Base-by-base conservation (phyloP, 2,888 invertebrate species). In the Graphium colonna region DNA sequence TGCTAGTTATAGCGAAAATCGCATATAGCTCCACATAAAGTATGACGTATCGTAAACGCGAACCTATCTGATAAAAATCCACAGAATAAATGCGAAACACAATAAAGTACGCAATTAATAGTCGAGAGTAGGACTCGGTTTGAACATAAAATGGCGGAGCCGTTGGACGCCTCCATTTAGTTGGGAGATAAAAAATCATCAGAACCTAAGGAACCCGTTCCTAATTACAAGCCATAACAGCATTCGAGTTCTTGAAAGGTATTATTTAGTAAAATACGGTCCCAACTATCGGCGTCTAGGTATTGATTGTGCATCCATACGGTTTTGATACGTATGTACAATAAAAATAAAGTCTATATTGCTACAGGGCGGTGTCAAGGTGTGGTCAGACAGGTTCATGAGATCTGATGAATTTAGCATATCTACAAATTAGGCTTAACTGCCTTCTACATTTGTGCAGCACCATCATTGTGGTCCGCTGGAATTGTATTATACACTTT, bases 151-250 rank as follows among this genome's bases (percentile, higher is more conserved):
- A 51, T 52, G 56, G 21, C 55, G 40, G n/a, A 45, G 26, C 40
- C 9, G 47, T 42, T 28, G 28, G 46, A 18, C 17, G 36, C 28
- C 38, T 47, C 41, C 54, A 54, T 60, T 60, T 60, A 44, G 55
- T 47, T 31, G 46, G 55, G 21, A 16, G 38, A 44, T 49, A 63
- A 63, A 61, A 64, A 59, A 63, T 50, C 42, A 47, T 52, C 55
- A 41, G 41, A 38, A 50, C 40, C 48, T 51, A 47, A 51, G 47
- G 17, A 53, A 64, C 65, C 58, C 57, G 67, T 64, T 63, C 54
- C 56, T 62, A 63, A 67, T 64, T 65, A 61, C 56, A 53, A 49
- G 47, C 61, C 63, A 61, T 65, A 61, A 60, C 57, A 55, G 58
- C 52, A 51, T 45, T 51, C 47, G 53, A 60, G 55, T 62, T 63